These are phyloP conservation scores for Melanerpes aurifrons DNA, from an alignment of 2,113 vertebrate species.

Conservation along the genomic window DNA sequence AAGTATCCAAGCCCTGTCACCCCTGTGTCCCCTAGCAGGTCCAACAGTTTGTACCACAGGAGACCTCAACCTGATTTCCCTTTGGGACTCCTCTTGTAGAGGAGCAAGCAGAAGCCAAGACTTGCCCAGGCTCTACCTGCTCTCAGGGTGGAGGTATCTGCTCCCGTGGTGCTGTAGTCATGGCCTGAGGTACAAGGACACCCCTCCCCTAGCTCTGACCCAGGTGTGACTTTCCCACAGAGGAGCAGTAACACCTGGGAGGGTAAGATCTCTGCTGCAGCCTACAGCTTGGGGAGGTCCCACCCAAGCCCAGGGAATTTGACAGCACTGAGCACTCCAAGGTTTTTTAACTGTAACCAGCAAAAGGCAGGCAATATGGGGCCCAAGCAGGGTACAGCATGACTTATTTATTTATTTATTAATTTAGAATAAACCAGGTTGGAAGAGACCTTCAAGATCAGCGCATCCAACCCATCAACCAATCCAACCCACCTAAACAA, in stretches of 20 bases:
- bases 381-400: background rate
- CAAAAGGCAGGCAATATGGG: fast-evolving
- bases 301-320: fast-evolving
- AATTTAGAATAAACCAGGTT: too few species aligned
- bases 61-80: background rate
- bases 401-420: background rate
- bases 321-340: fast-evolving
- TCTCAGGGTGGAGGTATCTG: background rate
- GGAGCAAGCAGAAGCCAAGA: fast-evolving
- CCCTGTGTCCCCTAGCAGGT: background rate
- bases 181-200: background rate
- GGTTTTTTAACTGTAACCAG: background rate
- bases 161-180: background rate
- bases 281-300: fast-evolving
- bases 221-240: background rate
- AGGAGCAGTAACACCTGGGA: fast-evolving
- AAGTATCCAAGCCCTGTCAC: background rate
- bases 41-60: background rate
- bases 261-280: background rate
- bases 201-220: fast-evolving
- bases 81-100: background rate
- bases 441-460: too few species aligned
- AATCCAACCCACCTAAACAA: too few species aligned
- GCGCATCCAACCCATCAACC: too few species aligned
- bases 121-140: background rate